These are phyloP conservation scores for Anguilla rostrata DNA, from an alignment of 2,113 vertebrate species.

Conservation along the genomic window DNA sequence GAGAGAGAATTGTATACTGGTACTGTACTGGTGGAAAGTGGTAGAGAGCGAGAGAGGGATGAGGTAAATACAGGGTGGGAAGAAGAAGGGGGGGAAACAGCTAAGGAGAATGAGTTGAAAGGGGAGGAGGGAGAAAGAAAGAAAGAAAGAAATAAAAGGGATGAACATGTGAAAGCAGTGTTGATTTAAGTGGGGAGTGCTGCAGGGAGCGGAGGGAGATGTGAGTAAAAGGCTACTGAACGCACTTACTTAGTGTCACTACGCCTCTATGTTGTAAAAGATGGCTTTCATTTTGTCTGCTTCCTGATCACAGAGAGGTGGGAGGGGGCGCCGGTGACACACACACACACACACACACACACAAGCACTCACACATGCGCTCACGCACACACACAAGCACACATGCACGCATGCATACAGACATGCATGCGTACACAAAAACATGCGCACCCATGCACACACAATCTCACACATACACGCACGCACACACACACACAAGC, in stretches of 20 bases:
- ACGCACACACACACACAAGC: not conserved
- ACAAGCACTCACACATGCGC: not conserved
- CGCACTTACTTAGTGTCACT: constrained; percentile 49
- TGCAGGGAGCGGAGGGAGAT: constrained; percentile 34
- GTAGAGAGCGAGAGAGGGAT: not conserved
- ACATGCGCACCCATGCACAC: too few relatives aligned
- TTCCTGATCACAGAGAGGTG: not conserved
- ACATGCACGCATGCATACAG: not conserved
- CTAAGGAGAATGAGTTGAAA: not conserved
- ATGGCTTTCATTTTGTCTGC: constrained; percentile 41
- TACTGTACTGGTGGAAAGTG: too few relatives aligned
- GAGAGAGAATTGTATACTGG: too few relatives aligned
- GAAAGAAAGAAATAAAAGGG: constrained; percentile 15
- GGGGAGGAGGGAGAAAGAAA: not conserved
- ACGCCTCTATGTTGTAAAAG: constrained; percentile 26
- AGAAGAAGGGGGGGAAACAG: not conserved
- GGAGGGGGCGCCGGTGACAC: not conserved
- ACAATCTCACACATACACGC: not conserved
- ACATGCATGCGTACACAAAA: too few relatives aligned
- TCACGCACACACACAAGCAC: not conserved
- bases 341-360: not conserved
- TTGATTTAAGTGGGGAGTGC: not conserved
- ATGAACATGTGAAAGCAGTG: constrained; percentile 5
- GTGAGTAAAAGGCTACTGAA: constrained; percentile 38
- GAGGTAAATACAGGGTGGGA: not conserved